Base-by-base conservation (phyloP, 1,140 invertebrate genomes). In the Ridgeia piscesae region DNA sequence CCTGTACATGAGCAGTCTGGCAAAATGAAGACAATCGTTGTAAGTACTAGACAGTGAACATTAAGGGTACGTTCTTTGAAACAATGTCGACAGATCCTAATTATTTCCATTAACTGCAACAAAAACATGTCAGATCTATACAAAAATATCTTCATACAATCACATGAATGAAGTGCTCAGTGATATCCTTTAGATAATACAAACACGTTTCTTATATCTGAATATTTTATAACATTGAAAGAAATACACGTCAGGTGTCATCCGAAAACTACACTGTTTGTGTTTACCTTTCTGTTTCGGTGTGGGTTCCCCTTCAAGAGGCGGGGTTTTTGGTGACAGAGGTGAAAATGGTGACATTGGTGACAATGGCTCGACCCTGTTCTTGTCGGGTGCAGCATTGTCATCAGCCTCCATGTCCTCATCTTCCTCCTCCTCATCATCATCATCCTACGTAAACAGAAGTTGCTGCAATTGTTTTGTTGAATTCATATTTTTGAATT, bases 261-360 rank as follows among this genome's bases (percentile, higher is more conserved):
- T 77, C 27, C 27, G 58, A 77, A 6, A 21, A 77, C 58, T 11
- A 17, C 2, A 21, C 4, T 31, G 11, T 27, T 90, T 27, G 4
- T 33, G 35, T 14, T 58, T 50, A 92, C 92, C 92, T 92, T 92
- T 92, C n/a, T 92, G 92, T 88, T 92, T 92, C 89, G 92, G 91
- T 34, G 93, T 33, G 17, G 89, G 35, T 33, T 92, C 91, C 2
- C 48, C 90, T 17, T 77, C 58, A 17, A 77, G 58, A 77, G 58
- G 91, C 6, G 91, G 91, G 17, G 35, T 92, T 58, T 91, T 89
- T 91, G 93, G 92, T n/a, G 92, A 93, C 34, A 93, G 92, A 21
- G 93, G 93, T 33, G 93, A 92, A 42, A 93, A 91, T 35, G 93
- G 93, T 27, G 91, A 34, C 27, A 93, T 42, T n/a, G 88, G 91